phyloP scores from a whole-genome alignment of 2,888 invertebrate species.

The Callyntrura sp. region DNA sequence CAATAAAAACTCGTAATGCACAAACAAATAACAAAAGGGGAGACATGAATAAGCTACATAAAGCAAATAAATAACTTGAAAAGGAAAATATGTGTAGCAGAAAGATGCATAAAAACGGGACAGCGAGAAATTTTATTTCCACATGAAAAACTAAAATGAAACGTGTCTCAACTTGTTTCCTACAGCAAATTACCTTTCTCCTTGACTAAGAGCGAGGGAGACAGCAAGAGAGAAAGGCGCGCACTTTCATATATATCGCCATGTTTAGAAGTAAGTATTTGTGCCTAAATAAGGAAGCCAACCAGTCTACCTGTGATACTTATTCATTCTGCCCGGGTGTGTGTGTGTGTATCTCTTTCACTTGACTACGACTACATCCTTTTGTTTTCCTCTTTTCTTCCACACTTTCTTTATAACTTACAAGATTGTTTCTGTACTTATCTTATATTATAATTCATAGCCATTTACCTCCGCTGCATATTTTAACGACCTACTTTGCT shows the following conservation, averaged over 20 bases:
- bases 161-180: slow-evolving; percentile 74
- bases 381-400: slow-evolving; percentile 32
- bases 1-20: neutral
- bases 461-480: too few relatives aligned
- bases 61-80: slow-evolving; percentile 50
- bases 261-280: slow-evolving; percentile 34
- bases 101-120: slow-evolving; percentile 13
- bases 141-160: slow-evolving; percentile 71
- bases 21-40: neutral
- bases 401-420: neutral
- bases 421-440: neutral
- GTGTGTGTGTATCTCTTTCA: too few relatives aligned
- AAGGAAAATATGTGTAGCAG: slow-evolving; percentile 13
- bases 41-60: slow-evolving; percentile 14
- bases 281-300: slow-evolving; percentile 25
- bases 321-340: too few relatives aligned
- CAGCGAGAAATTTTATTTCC: slow-evolving; percentile 51
- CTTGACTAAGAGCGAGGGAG: slow-evolving; percentile 1
- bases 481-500: neutral
- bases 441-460: neutral
- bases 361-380: neutral
- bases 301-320: neutral
- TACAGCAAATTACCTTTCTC: slow-evolving; percentile 75
- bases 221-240: neutral
- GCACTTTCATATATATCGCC: neutral